These are phyloP conservation scores for Arrhamphus sclerolepis DNA, from an alignment of 2,797 vertebrate genomes.

Conservation along the genomic window DNA sequence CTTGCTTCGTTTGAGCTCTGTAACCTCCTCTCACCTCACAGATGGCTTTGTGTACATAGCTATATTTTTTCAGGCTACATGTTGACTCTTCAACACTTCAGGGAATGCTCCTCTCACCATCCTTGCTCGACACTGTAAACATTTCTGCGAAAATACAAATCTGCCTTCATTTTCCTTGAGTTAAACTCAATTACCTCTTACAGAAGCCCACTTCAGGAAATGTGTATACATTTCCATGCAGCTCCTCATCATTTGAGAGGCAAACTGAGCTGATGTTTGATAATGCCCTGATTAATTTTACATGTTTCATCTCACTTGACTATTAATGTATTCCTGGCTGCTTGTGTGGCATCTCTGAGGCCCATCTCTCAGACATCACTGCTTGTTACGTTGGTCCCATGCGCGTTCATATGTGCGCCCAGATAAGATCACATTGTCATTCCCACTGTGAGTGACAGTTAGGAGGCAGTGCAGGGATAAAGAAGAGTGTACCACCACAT, in stretches of 20 bases:
- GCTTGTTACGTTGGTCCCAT: constrained; percentile 57
- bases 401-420: constrained; percentile 34
- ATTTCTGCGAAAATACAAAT: constrained; percentile 31
- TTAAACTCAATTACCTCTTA: constrained; percentile 48
- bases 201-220: constrained; percentile 40
- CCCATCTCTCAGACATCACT: constrained; percentile 54
- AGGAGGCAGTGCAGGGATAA: constrained; percentile 49
- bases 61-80: constrained; percentile 6
- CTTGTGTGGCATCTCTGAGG: constrained; percentile 57
- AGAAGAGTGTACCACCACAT: constrained; percentile 20
- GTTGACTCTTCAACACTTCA: constrained; percentile 17
- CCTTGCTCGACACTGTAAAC: constrained; percentile 11
- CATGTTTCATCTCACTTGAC: constrained; percentile 67
- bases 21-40: constrained; percentile 28
- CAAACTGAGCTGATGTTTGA: constrained; percentile 68
- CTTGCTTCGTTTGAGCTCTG: constrained; percentile 47
- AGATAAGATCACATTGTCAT: constrained; percentile 55
- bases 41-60: constrained; percentile 22
- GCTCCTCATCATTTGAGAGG: constrained; percentile 46
- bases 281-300: constrained; percentile 76
- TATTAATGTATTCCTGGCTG: constrained; percentile 70
- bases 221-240: constrained; percentile 24
- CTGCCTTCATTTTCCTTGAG: constrained; percentile 37
- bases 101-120: constrained; percentile 17
- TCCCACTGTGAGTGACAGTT: constrained; percentile 55